Base-by-base conservation (phyloP, 1,140 invertebrate genomes). In the Eulimnadia texana region DNA sequence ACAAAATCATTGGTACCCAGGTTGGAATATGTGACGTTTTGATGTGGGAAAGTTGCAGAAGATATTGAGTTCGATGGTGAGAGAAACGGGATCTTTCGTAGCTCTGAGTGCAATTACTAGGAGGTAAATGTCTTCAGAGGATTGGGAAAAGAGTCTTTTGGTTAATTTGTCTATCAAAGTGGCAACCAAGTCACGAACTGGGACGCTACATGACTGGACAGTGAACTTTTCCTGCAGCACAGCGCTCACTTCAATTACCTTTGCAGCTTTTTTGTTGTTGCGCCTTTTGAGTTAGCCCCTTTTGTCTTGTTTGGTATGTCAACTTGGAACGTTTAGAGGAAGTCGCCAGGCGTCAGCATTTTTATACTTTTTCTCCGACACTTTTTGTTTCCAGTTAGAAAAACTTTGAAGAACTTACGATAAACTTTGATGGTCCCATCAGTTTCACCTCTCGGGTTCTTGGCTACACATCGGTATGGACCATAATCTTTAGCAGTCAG, bases 401-500 rank as follows among this genome's bases (percentile, higher is more conserved):
- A n/a, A n/a, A 42, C 16, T 42, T 42, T 42, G 33, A 9, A 42
- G 6, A 9, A 85, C 88, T 88, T 79, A 93, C 90, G 86, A 72
- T 93, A 93, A 53, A 93, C 76, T 68, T 87, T 80, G 69, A 94
- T 93, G 49, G 84, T 85, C 50, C 90, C 90, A 70, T 94, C 90
- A 6, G 90, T 93, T 73, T 93, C 89, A 63, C 90, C 90, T 57
- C 90, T 77, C 24, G 88, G 88, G 79, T 93, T 93, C 75, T 93
- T 93, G 47, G 89, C 90, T 2, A 93, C 85, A 71, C 91, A 94
- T 72, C 91, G 92, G 74, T 93, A 93, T 73, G 83, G 88, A 61
- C 88, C 87, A 70, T 88, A 90, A 73, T 90, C 87, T 52, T 78
- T 82, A 29, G 78, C 72, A 67, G 84, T 81, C 29, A 93, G 77